phyloP scores from a whole-genome alignment of 2,797 vertebrate genomes.

The Gobionotothen gibberifrons region DNA sequence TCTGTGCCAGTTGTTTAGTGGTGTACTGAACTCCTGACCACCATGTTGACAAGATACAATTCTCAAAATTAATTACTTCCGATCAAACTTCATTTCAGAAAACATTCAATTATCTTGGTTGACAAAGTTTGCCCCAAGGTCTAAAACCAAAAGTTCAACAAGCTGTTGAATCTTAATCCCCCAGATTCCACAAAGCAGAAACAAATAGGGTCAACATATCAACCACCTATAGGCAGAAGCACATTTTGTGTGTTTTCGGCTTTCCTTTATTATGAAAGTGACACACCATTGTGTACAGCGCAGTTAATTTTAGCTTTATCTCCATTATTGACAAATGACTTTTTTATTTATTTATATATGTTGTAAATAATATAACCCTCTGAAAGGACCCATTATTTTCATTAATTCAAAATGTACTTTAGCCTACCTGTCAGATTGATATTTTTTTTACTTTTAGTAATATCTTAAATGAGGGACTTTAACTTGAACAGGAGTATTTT shows the following conservation, averaged over 20 bases:
- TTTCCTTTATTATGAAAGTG: background rate
- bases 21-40: slow-evolving; percentile 44
- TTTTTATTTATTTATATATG: background rate
- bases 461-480: no score
- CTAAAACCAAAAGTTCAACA: slow-evolving; percentile 45
- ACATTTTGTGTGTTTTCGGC: slow-evolving; percentile 6
- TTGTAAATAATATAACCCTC: no score
- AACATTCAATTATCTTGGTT: slow-evolving; percentile 14
- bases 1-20: slow-evolving; percentile 15
- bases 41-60: slow-evolving; percentile 18
- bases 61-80: slow-evolving; percentile 3
- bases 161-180: slow-evolving; percentile 48
- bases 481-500: no score
- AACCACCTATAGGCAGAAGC: background rate
- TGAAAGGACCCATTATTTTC: no score
- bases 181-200: slow-evolving; percentile 39
- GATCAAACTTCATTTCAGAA: slow-evolving; percentile 12
- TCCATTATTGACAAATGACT: background rate
- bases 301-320: no score
- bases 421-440: no score
- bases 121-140: slow-evolving; percentile 25
- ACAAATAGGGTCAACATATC: slow-evolving; percentile 13
- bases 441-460: no score
- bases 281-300: background rate
- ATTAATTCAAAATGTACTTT: no score